phyloP scores from a whole-genome alignment of 2,113 vertebrate genomes.

The Odocoileus virginianus region DNA sequence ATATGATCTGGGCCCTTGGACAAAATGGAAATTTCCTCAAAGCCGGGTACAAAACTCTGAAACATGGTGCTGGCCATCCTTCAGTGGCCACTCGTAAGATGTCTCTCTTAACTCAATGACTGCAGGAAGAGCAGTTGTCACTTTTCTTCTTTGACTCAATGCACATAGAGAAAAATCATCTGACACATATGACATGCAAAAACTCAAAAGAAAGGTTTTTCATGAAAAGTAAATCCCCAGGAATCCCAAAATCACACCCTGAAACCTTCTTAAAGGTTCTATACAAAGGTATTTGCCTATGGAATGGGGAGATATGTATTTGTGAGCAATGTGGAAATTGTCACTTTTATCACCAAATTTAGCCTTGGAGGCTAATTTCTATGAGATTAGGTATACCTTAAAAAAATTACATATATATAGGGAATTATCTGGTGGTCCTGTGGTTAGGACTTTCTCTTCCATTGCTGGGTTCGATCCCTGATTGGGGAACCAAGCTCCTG shows the following conservation, averaged over 20 bases:
- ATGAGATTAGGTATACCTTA: background rate
- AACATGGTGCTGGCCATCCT: background rate
- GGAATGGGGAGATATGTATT: background rate
- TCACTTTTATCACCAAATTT: background rate
- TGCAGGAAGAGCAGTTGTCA: background rate
- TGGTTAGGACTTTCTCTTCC: background rate
- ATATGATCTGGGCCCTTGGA: background rate
- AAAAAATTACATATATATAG: background rate
- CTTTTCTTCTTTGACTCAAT: background rate
- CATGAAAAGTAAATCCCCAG: background rate
- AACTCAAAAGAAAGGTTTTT: constrained; percentile 6
- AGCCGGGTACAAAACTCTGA: background rate
- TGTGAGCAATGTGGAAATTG: background rate
- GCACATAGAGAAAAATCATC: background rate
- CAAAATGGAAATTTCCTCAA: background rate
- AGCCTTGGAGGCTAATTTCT: background rate
- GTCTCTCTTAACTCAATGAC: background rate
- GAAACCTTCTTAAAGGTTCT: background rate
- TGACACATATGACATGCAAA: background rate
- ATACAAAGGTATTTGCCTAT: background rate
- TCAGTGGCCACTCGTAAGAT: background rate
- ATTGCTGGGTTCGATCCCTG: background rate
- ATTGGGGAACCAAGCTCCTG: background rate
- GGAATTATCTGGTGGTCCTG: background rate
- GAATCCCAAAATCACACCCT: background rate